phyloP scores from a whole-genome alignment of 2,113 vertebrate species.

The Eurystomus gularis region DNA sequence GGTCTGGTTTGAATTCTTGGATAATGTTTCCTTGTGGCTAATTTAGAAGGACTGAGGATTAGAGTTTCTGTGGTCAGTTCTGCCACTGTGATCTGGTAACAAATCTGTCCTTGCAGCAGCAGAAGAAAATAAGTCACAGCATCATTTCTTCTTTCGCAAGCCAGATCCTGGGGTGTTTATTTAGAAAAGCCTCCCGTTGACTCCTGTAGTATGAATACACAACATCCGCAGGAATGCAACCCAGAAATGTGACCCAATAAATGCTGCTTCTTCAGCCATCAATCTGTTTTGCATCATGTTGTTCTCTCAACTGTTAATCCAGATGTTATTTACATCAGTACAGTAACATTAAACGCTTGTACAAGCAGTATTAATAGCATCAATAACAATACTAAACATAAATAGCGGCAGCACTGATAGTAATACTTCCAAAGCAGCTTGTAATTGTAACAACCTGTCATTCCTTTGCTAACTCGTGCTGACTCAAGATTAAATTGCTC shows the following conservation, averaged over 20 bases:
- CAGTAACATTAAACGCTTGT: constrained; percentile 61
- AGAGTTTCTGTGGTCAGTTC: not conserved
- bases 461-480: constrained; percentile 61
- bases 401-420: constrained; percentile 54
- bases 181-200: not conserved
- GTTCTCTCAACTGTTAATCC: constrained; percentile 55
- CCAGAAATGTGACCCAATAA: constrained; percentile 43
- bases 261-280: constrained; percentile 10
- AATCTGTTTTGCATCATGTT: constrained; percentile 39
- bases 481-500: constrained; percentile 70
- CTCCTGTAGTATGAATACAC: not conserved
- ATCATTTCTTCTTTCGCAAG: not conserved
- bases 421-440: constrained; percentile 66
- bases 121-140: not conserved
- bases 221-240: not conserved
- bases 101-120: constrained; percentile 7
- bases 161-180: constrained; percentile 10
- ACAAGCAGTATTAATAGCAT: constrained; percentile 55
- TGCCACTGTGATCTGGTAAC: constrained; percentile 15
- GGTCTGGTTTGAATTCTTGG: constrained; percentile 15
- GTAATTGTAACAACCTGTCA: constrained; percentile 69
- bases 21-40: not conserved
- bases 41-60: not conserved
- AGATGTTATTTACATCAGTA: constrained; percentile 63
- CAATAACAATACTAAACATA: constrained; percentile 65